Conservation (phyloP, 2,888 invertebrate genomes). For the Brachyopa scutellaris region DNA sequence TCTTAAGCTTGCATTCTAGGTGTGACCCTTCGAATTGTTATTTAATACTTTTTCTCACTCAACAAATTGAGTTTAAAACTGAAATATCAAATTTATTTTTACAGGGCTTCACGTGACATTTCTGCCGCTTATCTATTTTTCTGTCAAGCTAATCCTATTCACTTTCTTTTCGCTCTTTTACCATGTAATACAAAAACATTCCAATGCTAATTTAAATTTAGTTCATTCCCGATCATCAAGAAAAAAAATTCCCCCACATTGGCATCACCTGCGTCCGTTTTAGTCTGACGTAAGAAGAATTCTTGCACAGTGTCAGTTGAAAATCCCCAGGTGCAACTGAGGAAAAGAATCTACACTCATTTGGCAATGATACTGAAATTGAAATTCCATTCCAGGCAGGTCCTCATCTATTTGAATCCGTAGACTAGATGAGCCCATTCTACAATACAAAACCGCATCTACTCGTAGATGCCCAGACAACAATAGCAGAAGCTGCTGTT, state of each 20-base stretch:
- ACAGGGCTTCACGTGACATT: too few species aligned
- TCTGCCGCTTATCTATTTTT: too few species aligned
- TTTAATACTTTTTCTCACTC: too few species aligned
- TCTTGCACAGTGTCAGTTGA: conserved; percentile 22
- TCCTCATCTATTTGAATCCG: not conserved
- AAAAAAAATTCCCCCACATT: not conserved
- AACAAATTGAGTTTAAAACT: too few species aligned
- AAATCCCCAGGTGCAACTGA: conserved; percentile 23
- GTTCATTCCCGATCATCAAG: too few species aligned
- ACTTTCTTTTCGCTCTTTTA: too few species aligned
- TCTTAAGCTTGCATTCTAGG: too few species aligned
- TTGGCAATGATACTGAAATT: conserved; percentile 59
- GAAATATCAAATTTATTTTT: too few species aligned
- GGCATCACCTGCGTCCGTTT: conserved; percentile 9
- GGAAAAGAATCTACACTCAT: conserved; percentile 10
- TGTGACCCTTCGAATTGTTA: too few species aligned
- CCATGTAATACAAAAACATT: too few species aligned
- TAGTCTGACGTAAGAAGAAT: conserved; percentile 50
- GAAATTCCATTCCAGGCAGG: conserved; percentile 55
- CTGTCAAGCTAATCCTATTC: too few species aligned
- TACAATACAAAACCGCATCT: not conserved
- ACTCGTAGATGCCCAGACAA: not conserved
- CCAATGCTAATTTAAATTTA: too few species aligned
- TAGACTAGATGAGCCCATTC: conserved; percentile 11
- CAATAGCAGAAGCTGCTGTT: not conserved